Evolutionary conservation across 1,140 invertebrate genomes (phyloP), one percentile per base, ranked within the genome.

Genomic region (Meloidogyne chitwoodi): DNA sequence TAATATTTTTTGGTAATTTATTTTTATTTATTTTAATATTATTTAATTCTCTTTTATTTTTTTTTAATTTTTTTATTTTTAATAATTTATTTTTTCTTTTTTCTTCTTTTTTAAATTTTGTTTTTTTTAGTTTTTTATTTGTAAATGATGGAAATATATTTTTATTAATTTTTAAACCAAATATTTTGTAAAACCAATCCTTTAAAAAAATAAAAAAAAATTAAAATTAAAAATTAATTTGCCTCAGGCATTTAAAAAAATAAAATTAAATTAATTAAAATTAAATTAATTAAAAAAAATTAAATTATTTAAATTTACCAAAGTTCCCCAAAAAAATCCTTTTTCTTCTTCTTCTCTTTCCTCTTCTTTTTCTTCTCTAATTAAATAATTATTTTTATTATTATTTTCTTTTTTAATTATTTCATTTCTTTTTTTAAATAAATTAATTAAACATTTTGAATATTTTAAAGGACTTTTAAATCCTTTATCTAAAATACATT

Each of bases 1-100:
- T 41, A n/a, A 67, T 67, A 41, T 67, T 67, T 41, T 67, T 67
- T 41, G 65, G 65, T n/a, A 67, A 67, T 31, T 67, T 31, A 14
- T 67, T 56, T 56, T n/a, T n/a, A 56, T 56, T 56, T 8, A 38
- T 38, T 66, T 22, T 3, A n/a, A 14, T 14, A 16, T 31, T 41
- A 31, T 19, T 67, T 24, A 34, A n/a, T 67, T 24, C 65, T 34
- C 65, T 67, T 67, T 67, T 56, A 19, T 48, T 19, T n/a, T n/a
- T 19, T n/a, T n/a, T n/a, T n/a, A n/a, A n/a, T 56, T 56, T 56
- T n/a, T 56, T 56, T 3, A n/a, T 31, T 41, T 67, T 67, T n/a
- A 29, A 16, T 24, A 19, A 19, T 29, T 66, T 66, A 29, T 19
- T 24, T 67, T n/a, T 67, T n/a, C 65, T 41, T 67, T 10, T n/a